Evolutionary conservation across 2,888 invertebrate genomes (phyloP).

Genomic region (Philereme transversata): DNA sequence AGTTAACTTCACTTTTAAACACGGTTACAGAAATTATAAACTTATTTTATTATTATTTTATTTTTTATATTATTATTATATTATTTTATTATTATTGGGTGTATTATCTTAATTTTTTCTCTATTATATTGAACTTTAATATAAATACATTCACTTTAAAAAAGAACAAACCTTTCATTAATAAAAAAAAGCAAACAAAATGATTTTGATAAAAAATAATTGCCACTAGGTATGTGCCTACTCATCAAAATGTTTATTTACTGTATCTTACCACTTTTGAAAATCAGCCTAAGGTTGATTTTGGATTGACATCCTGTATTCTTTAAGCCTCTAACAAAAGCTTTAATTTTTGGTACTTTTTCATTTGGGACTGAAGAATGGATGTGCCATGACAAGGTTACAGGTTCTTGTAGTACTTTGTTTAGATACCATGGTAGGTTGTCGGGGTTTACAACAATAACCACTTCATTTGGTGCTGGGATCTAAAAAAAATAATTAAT

Average conservation of each 20-base stretch:
- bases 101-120: too few species aligned
- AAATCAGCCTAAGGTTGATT: constrained; percentile 87
- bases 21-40: too few species aligned
- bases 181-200: too few species aligned
- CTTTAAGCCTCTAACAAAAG: constrained; percentile 60
- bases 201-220: too few species aligned
- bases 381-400: constrained; percentile 83
- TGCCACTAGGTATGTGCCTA: too few species aligned
- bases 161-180: too few species aligned
- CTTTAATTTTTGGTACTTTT: constrained; percentile 61
- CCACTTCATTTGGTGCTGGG: constrained; percentile 80
- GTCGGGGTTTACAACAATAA: constrained; percentile 86
- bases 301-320: constrained; percentile 43
- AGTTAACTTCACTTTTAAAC: too few species aligned
- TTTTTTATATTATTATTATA: too few species aligned
- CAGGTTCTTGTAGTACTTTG: constrained; percentile 82
- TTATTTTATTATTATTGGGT: too few species aligned
- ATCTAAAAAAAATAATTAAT: constrained; percentile 54
- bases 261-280: constrained; percentile 88
- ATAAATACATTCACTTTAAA: too few species aligned
- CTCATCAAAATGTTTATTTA: neutral
- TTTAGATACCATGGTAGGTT: constrained; percentile 87
- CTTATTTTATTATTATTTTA: too few species aligned
- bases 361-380: constrained; percentile 86
- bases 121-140: too few species aligned